A percentile compares a stretch with the other conserved stretches of the same genome.
phyloP scores from a whole-genome alignment of 2,113 vertebrate genomes.

The Orthonyx spaldingii region DNA sequence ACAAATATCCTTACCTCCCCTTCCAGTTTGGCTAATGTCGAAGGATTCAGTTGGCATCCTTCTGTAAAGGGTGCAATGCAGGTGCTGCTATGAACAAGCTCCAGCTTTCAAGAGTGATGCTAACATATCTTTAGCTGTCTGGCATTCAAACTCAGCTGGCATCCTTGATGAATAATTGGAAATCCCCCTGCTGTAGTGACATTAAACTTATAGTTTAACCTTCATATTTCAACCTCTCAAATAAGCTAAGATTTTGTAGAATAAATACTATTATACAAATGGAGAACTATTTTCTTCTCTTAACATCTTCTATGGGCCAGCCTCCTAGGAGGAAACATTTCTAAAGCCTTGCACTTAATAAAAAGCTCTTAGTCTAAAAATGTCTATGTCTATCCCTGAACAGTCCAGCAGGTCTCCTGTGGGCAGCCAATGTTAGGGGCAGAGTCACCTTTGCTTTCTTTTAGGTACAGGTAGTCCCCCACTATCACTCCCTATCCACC shows the following conservation, averaged over 20 bases:
- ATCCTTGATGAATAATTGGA: not conserved
- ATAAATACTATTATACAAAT: not conserved
- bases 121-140: not conserved
- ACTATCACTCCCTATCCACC: not conserved
- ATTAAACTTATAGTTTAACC: not conserved
- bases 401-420: not conserved
- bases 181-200: not conserved
- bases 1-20: not conserved
- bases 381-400: not conserved
- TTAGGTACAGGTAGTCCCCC: not conserved
- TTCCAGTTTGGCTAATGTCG: not conserved
- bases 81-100: not conserved
- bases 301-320: not conserved
- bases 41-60: not conserved
- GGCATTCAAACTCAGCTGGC: not conserved
- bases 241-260: not conserved
- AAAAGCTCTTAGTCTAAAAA: not conserved
- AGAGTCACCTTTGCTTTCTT: not conserved
- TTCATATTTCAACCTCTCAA: not conserved
- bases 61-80: not conserved
- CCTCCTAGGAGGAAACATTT: not conserved
- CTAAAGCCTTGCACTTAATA: not conserved
- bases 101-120: not conserved
- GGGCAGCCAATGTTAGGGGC: not conserved
- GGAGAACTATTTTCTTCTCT: not conserved